Percentiles rank a stretch among this genome's conserved stretches.
phyloP scores from a whole-genome alignment of 2,797 vertebrate genomes.

The Ctenopoma kingsleyae region DNA sequence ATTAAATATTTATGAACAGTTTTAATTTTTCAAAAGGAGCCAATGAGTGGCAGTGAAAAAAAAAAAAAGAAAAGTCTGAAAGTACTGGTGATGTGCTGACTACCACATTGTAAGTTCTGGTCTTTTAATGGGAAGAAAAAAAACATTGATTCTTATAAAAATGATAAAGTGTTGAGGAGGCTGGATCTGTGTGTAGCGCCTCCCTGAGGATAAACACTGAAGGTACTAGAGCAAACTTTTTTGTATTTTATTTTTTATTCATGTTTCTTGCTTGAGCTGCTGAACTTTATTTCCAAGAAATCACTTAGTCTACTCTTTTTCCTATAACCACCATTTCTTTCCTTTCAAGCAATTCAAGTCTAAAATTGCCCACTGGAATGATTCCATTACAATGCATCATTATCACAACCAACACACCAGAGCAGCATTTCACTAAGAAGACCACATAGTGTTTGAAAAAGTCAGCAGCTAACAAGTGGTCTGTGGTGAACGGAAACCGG shows the following conservation, averaged over 20 bases:
- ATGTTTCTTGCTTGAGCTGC: neutral
- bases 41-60: neutral
- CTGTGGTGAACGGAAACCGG: conserved; percentile 16
- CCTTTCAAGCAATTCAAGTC: conserved; percentile 21
- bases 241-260: neutral
- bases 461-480: conserved; percentile 18
- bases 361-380: conserved; percentile 24
- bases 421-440: conserved; percentile 34
- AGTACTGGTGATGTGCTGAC: too few species aligned
- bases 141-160: neutral
- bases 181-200: neutral
- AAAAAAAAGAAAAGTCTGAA: too few species aligned
- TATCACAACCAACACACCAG: conserved; percentile 35
- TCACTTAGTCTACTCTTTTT: conserved; percentile 9
- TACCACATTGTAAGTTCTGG: too few species aligned
- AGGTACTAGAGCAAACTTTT: neutral
- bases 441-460: conserved; percentile 20
- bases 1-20: neutral
- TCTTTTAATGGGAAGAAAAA: neutral
- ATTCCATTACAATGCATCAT: conserved; percentile 34
- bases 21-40: neutral
- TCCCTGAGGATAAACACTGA: neutral
- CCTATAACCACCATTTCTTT: conserved; percentile 26
- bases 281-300: neutral
- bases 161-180: neutral